Base-by-base conservation (phyloP, 2,888 invertebrate genomes). In the Sepioteuthis lessoniana region DNA sequence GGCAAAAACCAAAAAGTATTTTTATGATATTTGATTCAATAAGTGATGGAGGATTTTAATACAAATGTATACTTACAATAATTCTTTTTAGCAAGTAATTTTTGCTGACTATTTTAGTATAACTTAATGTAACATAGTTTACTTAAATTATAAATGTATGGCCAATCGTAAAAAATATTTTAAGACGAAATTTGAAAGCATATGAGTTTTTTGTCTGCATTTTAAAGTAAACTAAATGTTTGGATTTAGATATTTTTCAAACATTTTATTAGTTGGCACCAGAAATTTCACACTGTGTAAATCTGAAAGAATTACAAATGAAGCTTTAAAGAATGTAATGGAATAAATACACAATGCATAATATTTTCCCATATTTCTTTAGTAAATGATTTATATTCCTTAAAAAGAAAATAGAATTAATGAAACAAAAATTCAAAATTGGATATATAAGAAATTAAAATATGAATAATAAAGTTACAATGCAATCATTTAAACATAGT, bases 281-380 rank as follows among this genome's bases (percentile, higher is more conserved):
- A 55, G n/a, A n/a, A 76, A 76, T 76, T n/a, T 76, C 76, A 76
- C 76, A 76, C 76, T 76, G n/a, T 76, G 76, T 76, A 76, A 76
- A 35, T 76, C 19, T 76, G 76, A 76, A 76, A 76, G 76, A 76
- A 76, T 76, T 76, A 16, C 16, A 76, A 76, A 76, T 76, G 76
- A 76, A 76, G 76, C 16, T 76, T 76, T 76, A n/a, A 76, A 35
- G 76, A 76, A 76, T 76, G 16, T 35, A 13, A 76, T 76, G 76
- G n/a, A 76, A 76, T 76, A 76, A 76, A 76, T 76, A n/a, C 76
- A 76, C 35, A 76, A 76, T n/a, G 76, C 35, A 76, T n/a, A n/a
- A 55, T 25, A 55, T 55, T 35, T 76, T 35, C 76, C 19, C 76
- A 76, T 35, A 76, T 76, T 76, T 76, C 76, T 76, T 31, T 10